Conservation (phyloP, 2,113 vertebrate species). For the Pogonocichla stellata region DNA sequence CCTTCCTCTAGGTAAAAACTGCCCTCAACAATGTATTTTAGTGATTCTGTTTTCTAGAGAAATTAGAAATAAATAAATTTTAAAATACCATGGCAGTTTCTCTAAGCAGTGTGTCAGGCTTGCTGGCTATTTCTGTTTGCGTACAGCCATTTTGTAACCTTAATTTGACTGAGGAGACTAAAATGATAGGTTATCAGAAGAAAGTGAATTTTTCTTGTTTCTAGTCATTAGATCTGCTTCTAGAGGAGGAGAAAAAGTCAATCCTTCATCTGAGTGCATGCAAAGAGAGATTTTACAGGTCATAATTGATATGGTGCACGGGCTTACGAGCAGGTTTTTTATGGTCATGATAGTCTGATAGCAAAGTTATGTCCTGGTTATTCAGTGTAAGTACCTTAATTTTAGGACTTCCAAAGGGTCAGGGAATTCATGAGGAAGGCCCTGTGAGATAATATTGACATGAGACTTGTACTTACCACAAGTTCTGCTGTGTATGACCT, state of each 20-base stretch:
- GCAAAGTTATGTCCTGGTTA: neutral
- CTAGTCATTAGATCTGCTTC: neutral
- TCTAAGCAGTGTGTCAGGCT: neutral
- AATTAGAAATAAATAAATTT: neutral
- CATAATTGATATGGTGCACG: neutral
- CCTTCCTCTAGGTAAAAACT: neutral
- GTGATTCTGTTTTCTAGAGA: neutral
- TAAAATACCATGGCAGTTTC: neutral
- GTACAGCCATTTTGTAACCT: neutral
- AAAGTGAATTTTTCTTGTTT: neutral
- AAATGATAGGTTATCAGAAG: neutral
- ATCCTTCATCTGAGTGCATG: neutral
- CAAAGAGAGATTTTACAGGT: neutral
- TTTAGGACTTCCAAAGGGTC: neutral
- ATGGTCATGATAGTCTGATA: neutral
- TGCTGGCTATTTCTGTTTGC: neutral
- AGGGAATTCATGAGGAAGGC: neutral
- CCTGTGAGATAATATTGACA: fast-evolving
- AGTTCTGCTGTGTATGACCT: neutral
- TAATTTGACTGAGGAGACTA: neutral
- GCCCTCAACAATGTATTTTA: neutral
- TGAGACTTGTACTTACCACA: neutral
- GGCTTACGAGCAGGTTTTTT: neutral
- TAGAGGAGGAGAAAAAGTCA: neutral
- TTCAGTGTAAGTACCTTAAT: neutral